phyloP scores from a whole-genome alignment of 1,140 invertebrate species.

The Uloborus diversus region DNA sequence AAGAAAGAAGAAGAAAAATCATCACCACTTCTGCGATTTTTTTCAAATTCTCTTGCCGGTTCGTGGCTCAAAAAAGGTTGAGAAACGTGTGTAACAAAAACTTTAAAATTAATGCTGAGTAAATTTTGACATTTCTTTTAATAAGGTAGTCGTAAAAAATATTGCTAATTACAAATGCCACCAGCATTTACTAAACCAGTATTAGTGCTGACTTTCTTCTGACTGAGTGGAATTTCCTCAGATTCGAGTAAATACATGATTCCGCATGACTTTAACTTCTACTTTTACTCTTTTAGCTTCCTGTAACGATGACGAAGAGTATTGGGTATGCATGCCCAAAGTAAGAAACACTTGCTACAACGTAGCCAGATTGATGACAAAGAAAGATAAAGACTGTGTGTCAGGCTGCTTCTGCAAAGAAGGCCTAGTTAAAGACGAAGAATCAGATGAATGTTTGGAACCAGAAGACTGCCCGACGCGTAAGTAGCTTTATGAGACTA shows the following conservation, averaged over 20 bases:
- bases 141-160: neutral
- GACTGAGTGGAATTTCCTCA: neutral
- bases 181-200: neutral
- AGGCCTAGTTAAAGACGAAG: constrained; percentile 8
- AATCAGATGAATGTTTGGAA: constrained; percentile 22
- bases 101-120: neutral
- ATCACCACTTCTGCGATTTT: too few species aligned
- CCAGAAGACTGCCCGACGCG: constrained; percentile 23
- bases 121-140: neutral
- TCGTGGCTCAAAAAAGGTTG: too few species aligned
- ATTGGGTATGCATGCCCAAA: constrained; percentile 20
- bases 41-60: too few species aligned
- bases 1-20: too few species aligned
- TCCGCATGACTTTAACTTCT: too few species aligned
- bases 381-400: neutral
- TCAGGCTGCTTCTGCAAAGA: constrained; percentile 24
- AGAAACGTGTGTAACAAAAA: too few species aligned
- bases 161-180: too few species aligned
- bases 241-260: too few species aligned
- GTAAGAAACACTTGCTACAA: constrained; percentile 22
- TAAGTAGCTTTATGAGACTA: neutral
- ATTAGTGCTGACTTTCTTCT: neutral
- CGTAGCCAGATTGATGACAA: neutral
- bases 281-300: neutral
- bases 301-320: constrained; percentile 20